Base-by-base conservation (phyloP, 2,113 vertebrate species). In the Dicerorhinus sumatrensis region DNA sequence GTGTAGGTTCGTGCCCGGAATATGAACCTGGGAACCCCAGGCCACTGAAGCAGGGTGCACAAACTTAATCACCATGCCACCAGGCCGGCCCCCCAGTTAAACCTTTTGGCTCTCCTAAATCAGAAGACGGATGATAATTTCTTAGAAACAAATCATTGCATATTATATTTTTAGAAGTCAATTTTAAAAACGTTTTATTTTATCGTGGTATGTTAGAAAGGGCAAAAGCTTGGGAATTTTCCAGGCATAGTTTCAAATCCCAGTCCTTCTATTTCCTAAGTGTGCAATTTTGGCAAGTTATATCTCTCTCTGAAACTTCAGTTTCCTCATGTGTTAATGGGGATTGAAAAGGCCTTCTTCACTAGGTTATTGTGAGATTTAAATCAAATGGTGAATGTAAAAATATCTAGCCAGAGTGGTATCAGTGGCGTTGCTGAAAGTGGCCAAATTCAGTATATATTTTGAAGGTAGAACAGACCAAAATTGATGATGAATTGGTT, bases 171-270 rank as follows among this genome's bases (percentile, higher is more conserved):
- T 95, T 76, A 62, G 90, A 39, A 81, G n/a, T 56, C 69, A 65
- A 2, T 58, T 96, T 97, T 87, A n/a, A 62, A 96, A 91, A 10
- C 0, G 2, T 86, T 92, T 95, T 36, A 13, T 92, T 96, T 92
- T 67, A 73, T 94, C 8, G 23, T 72, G n/a, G 29, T 67, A 54
- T 72, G 48, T 89, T 87, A 91, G 67, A 98, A 97, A 72, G 33
- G 81, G 29, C 75, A 84, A 94, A 94, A 89, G 17, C 63, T 89
- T 97, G 69, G 58, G n/a, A 96, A 89, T 56, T 89, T 51, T 27
- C 81, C 46, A 51, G 33, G 54, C 25, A 65, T 29, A 21, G 2
- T 87, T 97, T 94, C 87, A 92, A 81, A 76, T 81, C 21, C 25
- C 20, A 86, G 31, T 67, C 29, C 54, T 91, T 92, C 39, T 65